A percentile compares a stretch with the other conserved stretches of the same genome.
phyloP scores from a whole-genome alignment of 2,888 invertebrate genomes.

The Tanytarsus gracilentus region DNA sequence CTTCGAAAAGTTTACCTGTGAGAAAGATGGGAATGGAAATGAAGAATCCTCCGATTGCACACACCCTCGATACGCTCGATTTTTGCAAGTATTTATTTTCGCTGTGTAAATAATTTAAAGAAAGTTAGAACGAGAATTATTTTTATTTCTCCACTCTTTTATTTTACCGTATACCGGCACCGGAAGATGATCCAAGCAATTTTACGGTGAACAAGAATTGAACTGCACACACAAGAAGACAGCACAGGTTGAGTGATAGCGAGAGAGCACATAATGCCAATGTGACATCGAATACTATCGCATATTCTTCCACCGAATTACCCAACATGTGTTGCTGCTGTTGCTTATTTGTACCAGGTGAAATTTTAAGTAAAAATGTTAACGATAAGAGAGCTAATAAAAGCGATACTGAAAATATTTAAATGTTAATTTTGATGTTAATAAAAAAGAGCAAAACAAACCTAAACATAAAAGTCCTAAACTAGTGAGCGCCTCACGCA shows the following conservation, averaged over 20 bases:
- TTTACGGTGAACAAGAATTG: conserved; percentile 91
- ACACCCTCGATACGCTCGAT: conserved; percentile 80
- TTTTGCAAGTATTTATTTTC: conserved; percentile 87
- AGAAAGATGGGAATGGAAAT: conserved; percentile 90
- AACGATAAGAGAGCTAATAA: conserved; percentile 73
- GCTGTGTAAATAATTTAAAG: conserved; percentile 45
- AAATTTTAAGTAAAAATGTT: conserved; percentile 76
- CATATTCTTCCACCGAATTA: conserved; percentile 68
- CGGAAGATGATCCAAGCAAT: conserved; percentile 75
- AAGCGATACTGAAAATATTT: conserved; percentile 53
- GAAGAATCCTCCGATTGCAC: conserved; percentile 89
- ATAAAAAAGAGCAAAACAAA: conserved; percentile 30
- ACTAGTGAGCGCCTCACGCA: conserved; percentile 74
- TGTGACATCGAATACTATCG: conserved; percentile 84
- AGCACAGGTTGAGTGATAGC: conserved; percentile 79
- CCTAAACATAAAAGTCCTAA: conserved; percentile 71
- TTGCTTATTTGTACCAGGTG: conserved; percentile 47
- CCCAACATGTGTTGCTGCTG: conserved; percentile 32
- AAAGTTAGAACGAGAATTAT: conserved; percentile 23
- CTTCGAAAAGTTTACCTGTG: conserved; percentile 55
- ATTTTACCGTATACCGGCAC: conserved; percentile 51
- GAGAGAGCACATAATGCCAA: conserved; percentile 82
- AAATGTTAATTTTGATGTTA: background rate
- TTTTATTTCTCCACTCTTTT: background rate
- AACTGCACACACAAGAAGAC: conserved; percentile 84